phyloP scores from a whole-genome alignment of 1,140 invertebrate genomes.

The Drosophila ficusphila region DNA sequence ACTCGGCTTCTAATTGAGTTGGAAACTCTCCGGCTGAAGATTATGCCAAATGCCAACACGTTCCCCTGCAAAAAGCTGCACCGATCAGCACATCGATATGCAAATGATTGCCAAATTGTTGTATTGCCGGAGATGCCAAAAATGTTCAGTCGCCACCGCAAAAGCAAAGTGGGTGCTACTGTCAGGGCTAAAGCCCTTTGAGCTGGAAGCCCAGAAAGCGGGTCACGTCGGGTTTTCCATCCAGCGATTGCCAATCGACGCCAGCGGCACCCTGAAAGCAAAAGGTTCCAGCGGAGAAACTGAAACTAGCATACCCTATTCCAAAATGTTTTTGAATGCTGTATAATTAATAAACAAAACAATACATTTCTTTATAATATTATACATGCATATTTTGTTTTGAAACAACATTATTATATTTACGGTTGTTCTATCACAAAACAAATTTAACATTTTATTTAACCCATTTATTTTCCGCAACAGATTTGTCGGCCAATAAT shows the following conservation, averaged over 20 bases:
- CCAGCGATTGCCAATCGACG: slow-evolving; percentile 30
- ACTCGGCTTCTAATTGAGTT: slow-evolving; percentile 56
- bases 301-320: slow-evolving; percentile 25
- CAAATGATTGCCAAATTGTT: slow-evolving; percentile 78
- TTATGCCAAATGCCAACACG: slow-evolving; percentile 66
- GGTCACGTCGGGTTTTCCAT: slow-evolving; percentile 36
- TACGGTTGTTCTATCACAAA: no score
- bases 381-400: no score
- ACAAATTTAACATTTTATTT: no score
- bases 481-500: no score
- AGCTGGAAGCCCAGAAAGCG: slow-evolving; percentile 38
- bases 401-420: no score
- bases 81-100: slow-evolving; percentile 66
- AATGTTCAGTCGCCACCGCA: slow-evolving; percentile 1
- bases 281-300: background rate
- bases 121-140: slow-evolving; percentile 28
- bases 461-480: no score
- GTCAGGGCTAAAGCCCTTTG: slow-evolving; percentile 31
- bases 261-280: slow-evolving; percentile 65
- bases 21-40: slow-evolving; percentile 21
- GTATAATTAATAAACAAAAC: background rate
- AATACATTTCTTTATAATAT: no score
- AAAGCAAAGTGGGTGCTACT: slow-evolving; percentile 31
- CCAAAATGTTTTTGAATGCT: background rate
- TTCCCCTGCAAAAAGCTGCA: slow-evolving; percentile 44